Percentiles rank a stretch among this genome's conserved stretches.
Conservation (phyloP, 1,140 invertebrate species). For the Globodera ellingtonae region DNA sequence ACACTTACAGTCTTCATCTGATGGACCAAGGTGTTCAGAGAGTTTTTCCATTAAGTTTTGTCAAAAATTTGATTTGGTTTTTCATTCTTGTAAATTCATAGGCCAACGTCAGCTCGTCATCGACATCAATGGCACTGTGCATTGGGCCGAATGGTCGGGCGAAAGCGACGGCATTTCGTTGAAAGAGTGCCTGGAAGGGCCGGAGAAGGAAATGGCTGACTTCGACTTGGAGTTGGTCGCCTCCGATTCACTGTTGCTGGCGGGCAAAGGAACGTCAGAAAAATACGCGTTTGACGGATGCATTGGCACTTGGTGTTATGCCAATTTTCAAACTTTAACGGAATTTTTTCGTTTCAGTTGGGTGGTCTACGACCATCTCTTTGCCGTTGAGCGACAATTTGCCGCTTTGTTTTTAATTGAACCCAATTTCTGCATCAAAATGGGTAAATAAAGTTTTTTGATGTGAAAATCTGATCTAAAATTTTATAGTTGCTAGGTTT, state of each 20-base stretch:
- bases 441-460: conserved; percentile 36
- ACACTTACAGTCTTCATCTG: conserved; percentile 47
- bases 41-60: background rate
- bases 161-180: conserved; percentile 9
- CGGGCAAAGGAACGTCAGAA: conserved; percentile 19
- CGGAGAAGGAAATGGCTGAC: conserved; percentile 22
- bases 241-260: conserved; percentile 22
- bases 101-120: conserved; percentile 35
- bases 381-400: conserved; percentile 46
- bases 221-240: conserved; percentile 47
- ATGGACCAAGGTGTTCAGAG: conserved; percentile 1
- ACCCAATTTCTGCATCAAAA: conserved; percentile 32
- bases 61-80: background rate
- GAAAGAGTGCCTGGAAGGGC: conserved; percentile 11
- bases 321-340: conserved; percentile 13
- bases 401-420: conserved; percentile 51
- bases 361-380: conserved; percentile 54
- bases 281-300: conserved; percentile 27
- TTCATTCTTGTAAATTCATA: background rate
- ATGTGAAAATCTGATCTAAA: background rate
- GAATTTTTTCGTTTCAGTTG: conserved; percentile 42
- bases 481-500: conserved; percentile 51
- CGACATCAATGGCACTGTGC: conserved; percentile 40
- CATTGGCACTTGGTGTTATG: conserved; percentile 44
- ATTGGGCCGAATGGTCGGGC: conserved; percentile 21